Evolutionary conservation across 1,140 invertebrate species (phyloP).

Genomic region (Marisa cornuarietis): DNA sequence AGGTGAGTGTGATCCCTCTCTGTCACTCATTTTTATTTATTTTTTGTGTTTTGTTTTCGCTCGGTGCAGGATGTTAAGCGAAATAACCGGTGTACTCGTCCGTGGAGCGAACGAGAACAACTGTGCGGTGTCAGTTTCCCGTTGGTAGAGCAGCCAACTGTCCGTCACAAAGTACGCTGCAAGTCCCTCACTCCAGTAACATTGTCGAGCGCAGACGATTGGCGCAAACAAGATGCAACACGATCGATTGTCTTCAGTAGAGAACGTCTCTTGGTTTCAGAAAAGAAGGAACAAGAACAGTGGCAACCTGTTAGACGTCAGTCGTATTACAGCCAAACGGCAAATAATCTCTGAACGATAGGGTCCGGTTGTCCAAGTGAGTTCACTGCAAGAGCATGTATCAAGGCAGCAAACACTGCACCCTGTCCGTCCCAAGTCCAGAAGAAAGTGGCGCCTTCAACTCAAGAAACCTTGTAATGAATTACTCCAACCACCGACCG

Average conservation of each 20-base stretch:
- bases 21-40: conserved; percentile 11
- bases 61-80: too few species aligned
- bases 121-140: not conserved
- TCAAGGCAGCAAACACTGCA: not conserved
- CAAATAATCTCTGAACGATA: not conserved
- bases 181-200: not conserved
- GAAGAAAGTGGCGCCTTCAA: conserved; percentile 1
- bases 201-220: not conserved
- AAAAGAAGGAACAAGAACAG: too few species aligned
- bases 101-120: too few species aligned
- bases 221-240: too few species aligned
- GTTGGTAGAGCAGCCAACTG: not conserved
- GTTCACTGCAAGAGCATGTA: not conserved
- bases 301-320: not conserved
- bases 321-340: not conserved
- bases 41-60: not conserved
- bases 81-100: too few species aligned
- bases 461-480: conserved; percentile 10
- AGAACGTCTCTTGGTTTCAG: too few species aligned
- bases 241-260: too few species aligned
- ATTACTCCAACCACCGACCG: conserved; percentile 16
- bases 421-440: conserved; percentile 4
- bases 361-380: not conserved
- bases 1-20: conserved; percentile 17
- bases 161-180: not conserved